Evolutionary conservation across 2,888 invertebrate genomes (phyloP).

Genomic region (Apocheima hispidaria): DNA sequence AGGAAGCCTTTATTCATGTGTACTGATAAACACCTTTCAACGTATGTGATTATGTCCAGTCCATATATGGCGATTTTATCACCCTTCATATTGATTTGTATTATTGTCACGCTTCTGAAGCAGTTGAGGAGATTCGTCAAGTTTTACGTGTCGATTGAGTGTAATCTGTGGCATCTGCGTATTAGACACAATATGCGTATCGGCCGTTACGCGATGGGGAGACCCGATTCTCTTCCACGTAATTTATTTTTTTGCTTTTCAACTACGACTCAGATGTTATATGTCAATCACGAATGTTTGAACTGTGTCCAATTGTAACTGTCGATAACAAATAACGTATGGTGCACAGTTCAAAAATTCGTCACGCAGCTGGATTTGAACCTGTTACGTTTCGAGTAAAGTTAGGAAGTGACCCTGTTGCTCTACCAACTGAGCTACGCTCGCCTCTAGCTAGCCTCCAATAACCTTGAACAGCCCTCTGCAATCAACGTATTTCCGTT

Average conservation of each 20-base stretch:
- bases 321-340: no score
- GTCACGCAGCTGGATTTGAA: background rate
- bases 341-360: background rate
- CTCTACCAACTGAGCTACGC: background rate
- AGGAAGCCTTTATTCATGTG: constrained; percentile 1
- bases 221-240: no score
- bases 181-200: constrained; percentile 14
- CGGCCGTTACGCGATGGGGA: background rate
- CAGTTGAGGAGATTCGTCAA: constrained; percentile 12
- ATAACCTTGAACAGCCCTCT: background rate
- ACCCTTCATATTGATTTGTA: background rate
- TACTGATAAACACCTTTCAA: background rate
- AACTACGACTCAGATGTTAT: no score
- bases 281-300: no score
- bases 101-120: background rate
- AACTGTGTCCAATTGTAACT: no score
- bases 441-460: background rate
- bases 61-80: constrained; percentile 7
- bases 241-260: no score
- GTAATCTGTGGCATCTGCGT: constrained; percentile 14
- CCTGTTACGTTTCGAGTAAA: background rate
- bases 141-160: constrained; percentile 17
- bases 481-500: background rate
- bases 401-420: background rate
- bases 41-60: constrained; percentile 16